Evolutionary conservation across 2,888 invertebrate genomes (phyloP).

Genomic region (Perizoma flavofasciatum): DNA sequence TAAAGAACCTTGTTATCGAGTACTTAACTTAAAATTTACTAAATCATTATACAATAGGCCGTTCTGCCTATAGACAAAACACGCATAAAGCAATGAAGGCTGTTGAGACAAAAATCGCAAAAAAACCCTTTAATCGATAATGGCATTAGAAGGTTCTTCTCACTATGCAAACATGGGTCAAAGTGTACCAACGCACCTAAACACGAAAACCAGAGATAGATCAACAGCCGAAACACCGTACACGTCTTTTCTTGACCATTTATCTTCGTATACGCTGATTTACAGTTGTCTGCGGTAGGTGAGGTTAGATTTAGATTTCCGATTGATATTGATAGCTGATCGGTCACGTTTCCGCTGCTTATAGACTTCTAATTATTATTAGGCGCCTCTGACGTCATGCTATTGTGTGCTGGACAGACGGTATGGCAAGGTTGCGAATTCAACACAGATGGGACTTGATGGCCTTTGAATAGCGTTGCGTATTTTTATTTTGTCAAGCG

Average conservation of each 20-base stretch:
- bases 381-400: slow-evolving; percentile 73
- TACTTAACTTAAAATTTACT: too few relatives aligned
- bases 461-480: background rate
- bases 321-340: slow-evolving; percentile 72
- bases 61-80: too few relatives aligned
- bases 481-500: too few relatives aligned
- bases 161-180: slow-evolving; percentile 8
- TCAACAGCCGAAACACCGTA: slow-evolving; percentile 20
- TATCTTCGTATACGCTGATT: slow-evolving; percentile 43
- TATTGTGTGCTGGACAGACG: slow-evolving; percentile 40
- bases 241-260: slow-evolving; percentile 31
- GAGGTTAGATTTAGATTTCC: slow-evolving; percentile 63
- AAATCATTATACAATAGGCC: too few relatives aligned
- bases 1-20: too few relatives aligned
- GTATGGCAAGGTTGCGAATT: slow-evolving; percentile 32
- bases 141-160: background rate
- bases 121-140: background rate
- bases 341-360: slow-evolving; percentile 66
- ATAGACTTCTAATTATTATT: slow-evolving; percentile 66
- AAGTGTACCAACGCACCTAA: slow-evolving; percentile 2
- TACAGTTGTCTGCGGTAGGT: slow-evolving; percentile 72
- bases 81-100: too few relatives aligned
- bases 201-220: slow-evolving; percentile 12
- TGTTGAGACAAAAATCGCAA: too few relatives aligned
- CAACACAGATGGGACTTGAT: background rate